phyloP scores from a whole-genome alignment of 2,888 invertebrate species.

The Lasioglossum malachurum region DNA sequence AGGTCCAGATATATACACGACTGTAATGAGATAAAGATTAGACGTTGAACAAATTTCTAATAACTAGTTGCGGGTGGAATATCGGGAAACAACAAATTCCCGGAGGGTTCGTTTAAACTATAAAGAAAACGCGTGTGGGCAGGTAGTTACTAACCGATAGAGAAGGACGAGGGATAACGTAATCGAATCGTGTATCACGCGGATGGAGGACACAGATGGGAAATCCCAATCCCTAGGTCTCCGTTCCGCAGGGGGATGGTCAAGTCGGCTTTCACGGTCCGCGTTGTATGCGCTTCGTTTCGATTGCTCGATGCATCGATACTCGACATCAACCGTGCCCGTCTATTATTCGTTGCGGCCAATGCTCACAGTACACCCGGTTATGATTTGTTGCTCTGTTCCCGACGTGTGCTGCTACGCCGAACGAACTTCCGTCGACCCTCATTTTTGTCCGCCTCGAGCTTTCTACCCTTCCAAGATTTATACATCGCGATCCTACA shows the following conservation, averaged over 20 bases:
- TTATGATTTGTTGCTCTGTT: conserved; percentile 81
- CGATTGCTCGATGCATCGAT: conserved; percentile 81
- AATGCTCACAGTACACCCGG: conserved; percentile 73
- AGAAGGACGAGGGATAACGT: conserved; percentile 74
- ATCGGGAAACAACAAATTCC: not conserved
- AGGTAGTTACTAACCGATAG: conserved; percentile 53
- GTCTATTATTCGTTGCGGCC: conserved; percentile 82
- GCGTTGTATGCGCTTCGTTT: conserved; percentile 77
- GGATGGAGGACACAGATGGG: conserved; percentile 61
- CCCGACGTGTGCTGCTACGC: conserved; percentile 75
- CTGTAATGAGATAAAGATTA: not conserved
- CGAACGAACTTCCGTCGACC: conserved; percentile 32
- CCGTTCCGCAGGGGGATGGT: conserved; percentile 57
- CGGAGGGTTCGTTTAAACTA: not conserved
- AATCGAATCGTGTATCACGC: conserved; percentile 79
- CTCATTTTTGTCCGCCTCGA: conserved; percentile 16
- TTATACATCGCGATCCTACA: conserved; percentile 23
- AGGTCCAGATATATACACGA: not conserved
- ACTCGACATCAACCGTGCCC: conserved; percentile 78
- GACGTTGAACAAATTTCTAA: not conserved
- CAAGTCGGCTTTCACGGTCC: conserved; percentile 78
- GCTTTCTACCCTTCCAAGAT: conserved; percentile 22
- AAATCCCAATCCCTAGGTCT: conserved; percentile 72
- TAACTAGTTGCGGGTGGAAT: not conserved
- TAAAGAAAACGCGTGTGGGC: not conserved